Conservation (phyloP, 2,797 vertebrate genomes). For the Ciconia nigra region DNA sequence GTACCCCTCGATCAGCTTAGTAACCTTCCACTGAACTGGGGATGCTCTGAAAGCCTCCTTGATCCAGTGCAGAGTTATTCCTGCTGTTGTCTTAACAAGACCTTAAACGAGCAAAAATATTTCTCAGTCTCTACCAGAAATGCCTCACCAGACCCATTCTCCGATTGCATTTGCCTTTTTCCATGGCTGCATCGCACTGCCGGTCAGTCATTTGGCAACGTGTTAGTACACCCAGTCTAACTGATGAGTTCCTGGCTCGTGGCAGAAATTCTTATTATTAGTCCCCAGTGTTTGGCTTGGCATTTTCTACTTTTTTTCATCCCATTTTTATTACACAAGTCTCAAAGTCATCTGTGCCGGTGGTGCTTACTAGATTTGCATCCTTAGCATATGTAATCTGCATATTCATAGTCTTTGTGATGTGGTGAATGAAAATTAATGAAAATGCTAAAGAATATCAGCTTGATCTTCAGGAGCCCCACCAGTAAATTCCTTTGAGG, state of each 20-base stretch:
- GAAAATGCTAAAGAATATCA: constrained; percentile 11
- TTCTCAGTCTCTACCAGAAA: background rate
- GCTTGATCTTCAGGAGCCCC: background rate
- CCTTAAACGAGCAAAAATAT: background rate
- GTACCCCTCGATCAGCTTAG: background rate
- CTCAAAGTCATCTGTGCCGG: background rate
- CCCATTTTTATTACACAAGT: background rate
- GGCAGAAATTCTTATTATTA: constrained; percentile 23
- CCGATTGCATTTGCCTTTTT: constrained; percentile 17
- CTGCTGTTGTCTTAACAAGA: background rate
- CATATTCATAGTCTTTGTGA: background rate
- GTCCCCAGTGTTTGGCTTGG: constrained; percentile 22
- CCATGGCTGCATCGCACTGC: background rate
- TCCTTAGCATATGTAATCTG: background rate
- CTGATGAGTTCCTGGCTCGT: background rate
- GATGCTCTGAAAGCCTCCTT: constrained; percentile 24
- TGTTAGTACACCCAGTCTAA: background rate
- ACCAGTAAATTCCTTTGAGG: constrained; percentile 11
- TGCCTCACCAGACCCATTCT: background rate
- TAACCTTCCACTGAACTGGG: background rate
- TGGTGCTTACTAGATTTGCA: background rate
- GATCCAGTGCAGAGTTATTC: background rate
- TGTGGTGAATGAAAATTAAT: constrained; percentile 21
- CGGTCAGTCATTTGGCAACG: background rate
- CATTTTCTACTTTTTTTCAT: constrained; percentile 3